phyloP scores from a whole-genome alignment of 2,797 vertebrate species.

The Hydrophis major region DNA sequence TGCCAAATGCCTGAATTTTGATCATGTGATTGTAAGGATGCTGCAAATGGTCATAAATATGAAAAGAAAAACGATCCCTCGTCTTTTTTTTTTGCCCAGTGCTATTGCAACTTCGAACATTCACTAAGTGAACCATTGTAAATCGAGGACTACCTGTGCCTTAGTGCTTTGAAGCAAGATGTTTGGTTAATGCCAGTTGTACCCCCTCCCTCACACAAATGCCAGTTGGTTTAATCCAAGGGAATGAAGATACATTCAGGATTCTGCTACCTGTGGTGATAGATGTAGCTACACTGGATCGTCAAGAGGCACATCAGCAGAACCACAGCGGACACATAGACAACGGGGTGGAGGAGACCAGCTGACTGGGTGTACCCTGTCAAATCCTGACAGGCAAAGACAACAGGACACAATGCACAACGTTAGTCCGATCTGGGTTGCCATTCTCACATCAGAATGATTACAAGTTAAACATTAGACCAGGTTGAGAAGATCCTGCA shows the following conservation, averaged over 20 bases:
- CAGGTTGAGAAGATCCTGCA: neutral
- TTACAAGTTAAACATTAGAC: neutral
- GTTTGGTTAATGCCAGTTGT: neutral
- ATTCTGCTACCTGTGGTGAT: slow-evolving; percentile 86
- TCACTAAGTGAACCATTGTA: neutral
- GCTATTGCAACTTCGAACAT: neutral
- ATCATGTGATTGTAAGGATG: neutral
- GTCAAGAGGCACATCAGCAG: slow-evolving; percentile 84
- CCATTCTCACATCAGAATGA: neutral
- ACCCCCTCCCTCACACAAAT: too few species aligned
- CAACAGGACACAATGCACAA: slow-evolving; percentile 25
- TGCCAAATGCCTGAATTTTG: neutral
- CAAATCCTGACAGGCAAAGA: slow-evolving; percentile 79
- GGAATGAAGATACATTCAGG: neutral
- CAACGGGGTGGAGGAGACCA: slow-evolving; percentile 87
- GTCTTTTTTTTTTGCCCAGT: neutral
- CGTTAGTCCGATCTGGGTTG: neutral
- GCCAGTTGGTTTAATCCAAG: neutral
- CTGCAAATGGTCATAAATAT: neutral
- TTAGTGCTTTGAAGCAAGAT: neutral
- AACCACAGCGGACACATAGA: slow-evolving; percentile 85
- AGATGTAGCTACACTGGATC: slow-evolving; percentile 87
- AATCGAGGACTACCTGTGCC: neutral
- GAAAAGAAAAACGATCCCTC: neutral
- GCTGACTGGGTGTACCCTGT: slow-evolving; percentile 77